Base-by-base conservation (phyloP, 2,888 invertebrate genomes). In the Papilio elwesi region DNA sequence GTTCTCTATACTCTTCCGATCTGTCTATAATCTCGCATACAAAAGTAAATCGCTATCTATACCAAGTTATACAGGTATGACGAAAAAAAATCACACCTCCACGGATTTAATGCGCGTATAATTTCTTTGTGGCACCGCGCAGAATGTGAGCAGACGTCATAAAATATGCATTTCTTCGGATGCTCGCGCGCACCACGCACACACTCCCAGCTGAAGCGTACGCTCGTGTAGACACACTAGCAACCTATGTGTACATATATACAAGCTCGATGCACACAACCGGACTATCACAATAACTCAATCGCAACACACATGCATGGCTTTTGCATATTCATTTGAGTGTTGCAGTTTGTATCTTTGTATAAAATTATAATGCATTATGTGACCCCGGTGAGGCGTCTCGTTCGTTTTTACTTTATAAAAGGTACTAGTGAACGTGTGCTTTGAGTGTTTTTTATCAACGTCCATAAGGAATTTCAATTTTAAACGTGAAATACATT, bases 111-210 rank as follows among this genome's bases (percentile, higher is more conserved):
- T 92, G 90, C 85, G 91, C 93, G 93, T 93, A 93, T 93, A 93
- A 93, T 93, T 93, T 92, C 93, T 93, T 93, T 93, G 93, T 92
- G 92, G 93, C 92, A 93, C 93, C 93, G 93, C 92, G 90, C 89
- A 90, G 90, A 91, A 92, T 92, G 91, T 90, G 90, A 87, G 85
- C 90, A 92, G 92, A 92, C 93, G 91, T 93, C 93, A 92, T 93
- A 93, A 93, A 93, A 92, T 92, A 93, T 92, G 93, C 92, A 92
- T 93, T 92, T 93, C 93, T 93, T 89, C 87, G 86, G 86, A 80
- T 87, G 89, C 90, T 84, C 85, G 88, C 85, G 80, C 53, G 70
- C 68, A 64, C 51, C 70, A 66, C 79, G 73, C 78, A 77, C 80
- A 77, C 77, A 59, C 51, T 53, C 67, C 77, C 78, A 79, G 80